These are phyloP conservation scores for Protobothrops mucrosquamatus DNA, from an alignment of 2,113 vertebrate species.

Conservation along the genomic window DNA sequence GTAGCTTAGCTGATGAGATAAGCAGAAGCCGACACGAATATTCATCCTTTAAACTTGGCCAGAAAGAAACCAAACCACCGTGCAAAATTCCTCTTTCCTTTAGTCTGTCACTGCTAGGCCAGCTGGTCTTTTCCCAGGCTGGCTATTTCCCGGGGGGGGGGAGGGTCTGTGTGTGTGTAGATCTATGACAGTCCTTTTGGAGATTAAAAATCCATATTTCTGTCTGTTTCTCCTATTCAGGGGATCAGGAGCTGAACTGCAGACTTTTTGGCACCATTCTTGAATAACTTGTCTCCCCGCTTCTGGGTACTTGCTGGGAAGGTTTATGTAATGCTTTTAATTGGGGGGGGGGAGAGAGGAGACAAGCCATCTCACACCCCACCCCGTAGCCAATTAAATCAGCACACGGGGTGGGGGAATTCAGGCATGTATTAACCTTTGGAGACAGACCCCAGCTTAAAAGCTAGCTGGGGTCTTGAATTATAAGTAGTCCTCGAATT, in stretches of 20 bases:
- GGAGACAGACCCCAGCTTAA: not conserved
- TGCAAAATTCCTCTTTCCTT: no score
- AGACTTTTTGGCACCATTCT: constrained; percentile 59
- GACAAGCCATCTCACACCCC: not conserved
- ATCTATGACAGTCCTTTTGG: not conserved
- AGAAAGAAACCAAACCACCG: not conserved
- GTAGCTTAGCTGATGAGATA: not conserved
- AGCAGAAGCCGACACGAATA: not conserved
- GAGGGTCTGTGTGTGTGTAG: not conserved
- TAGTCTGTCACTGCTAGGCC: not conserved
- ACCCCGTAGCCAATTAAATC: not conserved
- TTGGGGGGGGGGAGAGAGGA: fast-evolving
- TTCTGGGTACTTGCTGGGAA: not conserved
- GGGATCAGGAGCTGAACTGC: not conserved
- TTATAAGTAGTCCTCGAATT: not conserved
- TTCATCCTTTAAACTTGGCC: no score
- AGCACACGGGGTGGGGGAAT: not conserved
- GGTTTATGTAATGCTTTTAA: not conserved
- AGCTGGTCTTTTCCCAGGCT: not conserved
- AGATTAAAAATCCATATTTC: constrained; percentile 54
- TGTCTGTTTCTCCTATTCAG: constrained; percentile 45
- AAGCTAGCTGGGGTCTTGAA: not conserved
- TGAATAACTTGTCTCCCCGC: constrained; percentile 27
- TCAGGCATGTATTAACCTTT: not conserved
- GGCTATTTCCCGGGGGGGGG: constrained; percentile 45